A percentile compares a stretch with the other conserved stretches of the same genome.
phyloP scores from a whole-genome alignment of 2,797 vertebrate genomes.

The Mallotus villosus region DNA sequence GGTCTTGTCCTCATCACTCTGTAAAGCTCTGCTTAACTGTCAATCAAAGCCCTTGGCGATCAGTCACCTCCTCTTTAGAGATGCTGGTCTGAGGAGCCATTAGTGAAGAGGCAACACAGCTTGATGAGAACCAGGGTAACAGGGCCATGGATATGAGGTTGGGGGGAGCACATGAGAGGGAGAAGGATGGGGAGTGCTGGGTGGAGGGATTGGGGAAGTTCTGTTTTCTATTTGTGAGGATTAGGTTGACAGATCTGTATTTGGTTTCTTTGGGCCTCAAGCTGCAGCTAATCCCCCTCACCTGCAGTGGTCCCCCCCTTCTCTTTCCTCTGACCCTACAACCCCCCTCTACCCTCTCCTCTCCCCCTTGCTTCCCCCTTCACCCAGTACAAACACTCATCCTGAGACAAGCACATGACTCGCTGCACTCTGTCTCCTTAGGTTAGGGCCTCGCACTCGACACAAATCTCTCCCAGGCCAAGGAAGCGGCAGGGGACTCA shows the following conservation, averaged over 20 bases:
- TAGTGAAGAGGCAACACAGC: constrained; percentile 58
- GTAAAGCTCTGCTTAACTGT: constrained; percentile 61
- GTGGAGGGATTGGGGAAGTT: constrained; percentile 53
- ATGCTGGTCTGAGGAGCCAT: constrained; percentile 66
- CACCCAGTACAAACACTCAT: constrained; percentile 75
- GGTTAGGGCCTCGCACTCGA: constrained; percentile 76
- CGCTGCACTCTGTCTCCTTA: constrained; percentile 76
- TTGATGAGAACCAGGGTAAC: constrained; percentile 73
- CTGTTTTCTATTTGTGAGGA: constrained; percentile 84
- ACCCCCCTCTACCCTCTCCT: constrained; percentile 39
- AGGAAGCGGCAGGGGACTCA: constrained; percentile 65
- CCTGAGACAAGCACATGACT: constrained; percentile 79
- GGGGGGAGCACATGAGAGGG: background rate
- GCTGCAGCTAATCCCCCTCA: constrained; percentile 82
- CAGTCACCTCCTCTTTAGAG: constrained; percentile 70
- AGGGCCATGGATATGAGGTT: constrained; percentile 57
- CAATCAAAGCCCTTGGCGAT: constrained; percentile 69
- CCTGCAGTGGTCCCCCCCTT: constrained; percentile 69
- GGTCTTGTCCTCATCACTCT: constrained; percentile 72
- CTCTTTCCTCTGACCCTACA: constrained; percentile 70
- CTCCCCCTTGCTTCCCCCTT: constrained; percentile 55
- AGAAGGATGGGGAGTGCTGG: constrained; percentile 41
- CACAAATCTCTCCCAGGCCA: constrained; percentile 67
- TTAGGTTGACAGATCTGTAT: constrained; percentile 85
- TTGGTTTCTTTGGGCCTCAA: constrained; percentile 81